Conservation (phyloP, 2,888 invertebrate genomes). For the Meloe dianella region DNA sequence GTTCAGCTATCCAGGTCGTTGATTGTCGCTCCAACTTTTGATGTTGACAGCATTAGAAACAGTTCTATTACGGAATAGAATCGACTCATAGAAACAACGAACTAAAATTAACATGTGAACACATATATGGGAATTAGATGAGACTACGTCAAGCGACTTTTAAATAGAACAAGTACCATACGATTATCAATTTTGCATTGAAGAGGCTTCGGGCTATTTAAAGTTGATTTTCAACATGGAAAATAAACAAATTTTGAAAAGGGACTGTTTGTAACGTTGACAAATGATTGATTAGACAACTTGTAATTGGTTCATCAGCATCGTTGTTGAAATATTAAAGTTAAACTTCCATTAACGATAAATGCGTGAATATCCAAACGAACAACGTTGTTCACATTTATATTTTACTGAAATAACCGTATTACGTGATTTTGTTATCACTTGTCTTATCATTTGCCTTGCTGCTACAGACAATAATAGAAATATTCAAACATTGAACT, state of each 20-base stretch:
- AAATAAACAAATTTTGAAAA: conserved; percentile 17
- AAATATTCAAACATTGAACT: background rate
- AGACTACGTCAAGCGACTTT: background rate
- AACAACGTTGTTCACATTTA: background rate
- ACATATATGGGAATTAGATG: background rate
- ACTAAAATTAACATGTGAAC: conserved; percentile 11
- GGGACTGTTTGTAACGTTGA: conserved; percentile 18
- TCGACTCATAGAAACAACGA: conserved; percentile 13
- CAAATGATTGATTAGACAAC: conserved; percentile 25
- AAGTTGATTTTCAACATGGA: background rate
- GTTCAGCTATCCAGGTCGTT: conserved; percentile 18
- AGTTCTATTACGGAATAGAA: too few relatives aligned
- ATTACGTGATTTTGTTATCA: background rate
- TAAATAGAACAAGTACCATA: background rate
- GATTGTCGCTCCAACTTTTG: conserved; percentile 13
- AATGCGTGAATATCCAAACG: background rate
- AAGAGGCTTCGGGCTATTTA: too few relatives aligned
- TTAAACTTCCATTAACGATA: background rate
- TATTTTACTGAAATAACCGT: background rate
- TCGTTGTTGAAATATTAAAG: background rate
- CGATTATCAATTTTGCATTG: too few relatives aligned
- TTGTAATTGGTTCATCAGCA: background rate
- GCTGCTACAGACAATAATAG: background rate
- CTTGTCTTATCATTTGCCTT: background rate
- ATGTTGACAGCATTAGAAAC: conserved; percentile 13